These are phyloP conservation scores for Mus musculus DNA, from an alignment of 2,113 vertebrate species.

Conservation along the genomic window DNA sequence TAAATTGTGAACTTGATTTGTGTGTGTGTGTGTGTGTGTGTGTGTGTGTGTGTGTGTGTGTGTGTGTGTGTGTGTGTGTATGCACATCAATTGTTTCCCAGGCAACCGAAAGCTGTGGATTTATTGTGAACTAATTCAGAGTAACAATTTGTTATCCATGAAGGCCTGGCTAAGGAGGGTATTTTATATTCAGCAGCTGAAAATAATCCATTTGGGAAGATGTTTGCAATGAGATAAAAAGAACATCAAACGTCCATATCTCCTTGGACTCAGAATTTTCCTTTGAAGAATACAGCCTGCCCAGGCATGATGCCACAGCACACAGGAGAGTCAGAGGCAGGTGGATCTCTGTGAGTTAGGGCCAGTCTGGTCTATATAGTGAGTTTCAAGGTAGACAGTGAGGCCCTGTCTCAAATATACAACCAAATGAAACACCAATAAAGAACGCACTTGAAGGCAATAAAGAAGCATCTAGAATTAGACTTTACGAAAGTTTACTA, in stretches of 20 bases:
- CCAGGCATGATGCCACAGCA: too few species aligned
- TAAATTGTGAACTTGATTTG: not conserved
- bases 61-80: too few species aligned
- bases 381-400: not conserved
- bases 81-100: not conserved
- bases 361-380: not conserved
- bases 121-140: not conserved
- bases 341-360: not conserved
- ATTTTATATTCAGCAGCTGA: not conserved
- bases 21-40: too few species aligned
- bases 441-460: not conserved
- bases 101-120: not conserved
- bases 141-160: not conserved
- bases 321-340: not conserved
- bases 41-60: too few species aligned
- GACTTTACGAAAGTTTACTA: not conserved
- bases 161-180: not conserved
- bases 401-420: not conserved
- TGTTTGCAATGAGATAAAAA: not conserved
- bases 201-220: conserved; percentile 5
- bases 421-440: not conserved
- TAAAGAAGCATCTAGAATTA: not conserved
- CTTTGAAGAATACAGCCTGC: not conserved
- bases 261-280: not conserved
- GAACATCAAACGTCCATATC: not conserved